Percentiles rank a stretch among this genome's conserved stretches.
These are phyloP conservation scores for Noctua janthe DNA, from an alignment of 2,888 invertebrate species.

Conservation along the genomic window DNA sequence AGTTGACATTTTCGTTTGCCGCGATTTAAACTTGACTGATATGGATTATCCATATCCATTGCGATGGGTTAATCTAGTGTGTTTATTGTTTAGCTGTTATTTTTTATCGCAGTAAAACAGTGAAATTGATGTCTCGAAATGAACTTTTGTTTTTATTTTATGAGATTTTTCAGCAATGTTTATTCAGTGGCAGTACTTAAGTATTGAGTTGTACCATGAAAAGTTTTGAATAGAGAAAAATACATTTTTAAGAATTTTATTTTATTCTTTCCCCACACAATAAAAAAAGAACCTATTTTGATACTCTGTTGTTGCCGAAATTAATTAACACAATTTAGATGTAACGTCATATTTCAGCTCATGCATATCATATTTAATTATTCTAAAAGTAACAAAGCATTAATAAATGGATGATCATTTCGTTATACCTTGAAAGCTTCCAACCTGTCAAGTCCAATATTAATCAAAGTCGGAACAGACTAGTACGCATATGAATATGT, in stretches of 20 bases:
- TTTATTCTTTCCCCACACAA: background rate
- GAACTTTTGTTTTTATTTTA: background rate
- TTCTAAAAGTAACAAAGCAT: slow-evolving; percentile 61
- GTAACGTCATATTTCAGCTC: slow-evolving; percentile 32
- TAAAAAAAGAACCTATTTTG: background rate
- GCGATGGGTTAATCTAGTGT: slow-evolving; percentile 69
- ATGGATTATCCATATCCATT: slow-evolving; percentile 83
- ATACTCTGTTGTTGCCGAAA: background rate
- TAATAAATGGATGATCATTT: slow-evolving; percentile 71
- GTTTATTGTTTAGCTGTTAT: slow-evolving; percentile 59
- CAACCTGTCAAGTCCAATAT: slow-evolving; percentile 84
- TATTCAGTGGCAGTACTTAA: background rate
- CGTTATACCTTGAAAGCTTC: slow-evolving; percentile 75
- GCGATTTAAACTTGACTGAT: slow-evolving; percentile 86
- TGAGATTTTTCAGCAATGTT: background rate
- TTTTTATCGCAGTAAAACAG: slow-evolving; percentile 52
- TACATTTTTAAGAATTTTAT: background rate
- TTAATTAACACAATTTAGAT: slow-evolving; percentile 36
- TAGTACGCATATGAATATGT: slow-evolving; percentile 78
- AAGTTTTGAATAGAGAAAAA: background rate
- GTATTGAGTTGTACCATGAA: background rate
- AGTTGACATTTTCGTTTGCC: slow-evolving; percentile 87
- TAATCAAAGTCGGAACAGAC: slow-evolving; percentile 87
- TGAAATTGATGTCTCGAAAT: slow-evolving; percentile 20
- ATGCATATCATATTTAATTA: slow-evolving; percentile 64